A percentile compares a stretch with the other conserved stretches of the same genome.
Evolutionary conservation across 2,113 vertebrate genomes (phyloP).

Genomic region (Ophthalmotilapia sp.): DNA sequence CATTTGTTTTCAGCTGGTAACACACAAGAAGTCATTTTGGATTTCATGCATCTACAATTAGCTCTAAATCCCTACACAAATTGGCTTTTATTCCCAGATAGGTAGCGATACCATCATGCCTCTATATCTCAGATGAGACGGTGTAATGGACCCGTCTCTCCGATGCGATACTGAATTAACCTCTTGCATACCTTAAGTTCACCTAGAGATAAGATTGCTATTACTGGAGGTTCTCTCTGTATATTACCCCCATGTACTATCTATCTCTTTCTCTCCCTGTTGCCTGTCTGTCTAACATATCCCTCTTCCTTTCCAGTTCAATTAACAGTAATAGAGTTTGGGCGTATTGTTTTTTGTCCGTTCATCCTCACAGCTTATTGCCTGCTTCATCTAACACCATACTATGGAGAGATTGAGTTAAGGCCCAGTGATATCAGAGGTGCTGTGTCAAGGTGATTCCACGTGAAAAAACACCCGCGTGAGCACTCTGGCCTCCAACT

Average conservation of each 20-base stretch:
- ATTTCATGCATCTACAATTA: slow-evolving; percentile 40
- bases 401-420: slow-evolving; percentile 16
- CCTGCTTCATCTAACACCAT: not conserved
- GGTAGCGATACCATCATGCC: not conserved
- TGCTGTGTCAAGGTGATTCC: slow-evolving; percentile 24
- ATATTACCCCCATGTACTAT: not conserved
- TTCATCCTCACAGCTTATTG: slow-evolving; percentile 9
- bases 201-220: slow-evolving; percentile 33
- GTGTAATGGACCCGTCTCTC: slow-evolving; percentile 5
- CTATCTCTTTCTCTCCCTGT: not conserved
- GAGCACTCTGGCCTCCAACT: slow-evolving; percentile 8
- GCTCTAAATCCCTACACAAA: slow-evolving; percentile 21
- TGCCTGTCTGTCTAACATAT: not conserved
- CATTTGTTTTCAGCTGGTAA: slow-evolving; percentile 25
- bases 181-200: slow-evolving; percentile 32
- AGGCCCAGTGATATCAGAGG: not conserved
- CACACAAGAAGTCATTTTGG: not conserved
- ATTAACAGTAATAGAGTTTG: slow-evolving; percentile 41
- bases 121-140: slow-evolving; percentile 11
- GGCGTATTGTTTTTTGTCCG: not conserved
- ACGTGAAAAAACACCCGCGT: slow-evolving; percentile 18
- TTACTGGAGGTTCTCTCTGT: not conserved
- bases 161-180: slow-evolving; percentile 42
- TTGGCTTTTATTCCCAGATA: not conserved
- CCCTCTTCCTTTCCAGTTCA: slow-evolving; percentile 12